Conservation (phyloP, 2,797 vertebrate genomes). For the Pteropus rufus region DNA sequence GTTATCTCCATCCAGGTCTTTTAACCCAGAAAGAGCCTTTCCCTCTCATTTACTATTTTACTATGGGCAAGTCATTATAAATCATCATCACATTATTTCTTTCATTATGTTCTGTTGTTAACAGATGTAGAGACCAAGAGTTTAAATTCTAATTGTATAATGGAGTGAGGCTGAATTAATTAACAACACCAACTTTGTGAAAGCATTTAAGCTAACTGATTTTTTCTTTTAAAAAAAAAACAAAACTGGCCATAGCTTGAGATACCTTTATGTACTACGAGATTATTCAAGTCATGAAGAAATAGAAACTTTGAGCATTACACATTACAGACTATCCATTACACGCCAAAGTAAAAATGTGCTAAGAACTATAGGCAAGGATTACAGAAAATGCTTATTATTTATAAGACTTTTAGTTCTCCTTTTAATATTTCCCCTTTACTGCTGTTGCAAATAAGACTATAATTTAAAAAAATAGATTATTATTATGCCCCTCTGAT, state of each 20-base stretch:
- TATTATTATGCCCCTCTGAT: neutral
- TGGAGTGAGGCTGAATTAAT: constrained; percentile 72
- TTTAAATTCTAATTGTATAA: constrained; percentile 75
- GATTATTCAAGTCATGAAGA: neutral
- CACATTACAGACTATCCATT: neutral
- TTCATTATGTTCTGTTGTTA: constrained; percentile 75
- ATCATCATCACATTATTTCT: constrained; percentile 76
- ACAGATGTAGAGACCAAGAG: constrained; percentile 72
- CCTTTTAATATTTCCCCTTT: neutral
- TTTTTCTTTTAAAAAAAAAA: neutral
- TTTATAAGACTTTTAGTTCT: neutral
- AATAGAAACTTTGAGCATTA: constrained; percentile 29
- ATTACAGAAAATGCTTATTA: neutral
- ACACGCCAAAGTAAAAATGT: neutral
- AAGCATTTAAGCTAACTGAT: constrained; percentile 66
- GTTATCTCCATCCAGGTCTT: constrained; percentile 62
- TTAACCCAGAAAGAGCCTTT: constrained; percentile 54
- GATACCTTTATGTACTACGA: neutral
- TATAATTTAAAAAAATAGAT: neutral
- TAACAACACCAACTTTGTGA: constrained; percentile 62
- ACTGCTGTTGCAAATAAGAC: neutral
- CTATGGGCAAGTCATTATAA: constrained; percentile 69
- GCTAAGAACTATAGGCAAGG: neutral
- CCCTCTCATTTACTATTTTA: constrained; percentile 26
- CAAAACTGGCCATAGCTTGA: constrained; percentile 49